phyloP scores from a whole-genome alignment of 2,113 vertebrate species.

The Engraulis encrasicolus region DNA sequence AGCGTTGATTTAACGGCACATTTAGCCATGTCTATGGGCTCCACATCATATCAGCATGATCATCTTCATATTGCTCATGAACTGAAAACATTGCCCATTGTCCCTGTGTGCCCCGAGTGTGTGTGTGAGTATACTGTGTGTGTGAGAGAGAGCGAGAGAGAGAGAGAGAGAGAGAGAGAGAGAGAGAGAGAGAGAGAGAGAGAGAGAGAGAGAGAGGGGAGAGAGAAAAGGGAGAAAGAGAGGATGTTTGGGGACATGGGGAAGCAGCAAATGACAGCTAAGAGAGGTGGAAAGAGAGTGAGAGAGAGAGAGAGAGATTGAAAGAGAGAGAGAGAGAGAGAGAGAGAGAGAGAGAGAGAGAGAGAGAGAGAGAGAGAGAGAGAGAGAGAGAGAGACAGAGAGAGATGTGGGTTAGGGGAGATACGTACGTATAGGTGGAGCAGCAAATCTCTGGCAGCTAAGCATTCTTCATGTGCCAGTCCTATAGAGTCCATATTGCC shows the following conservation, averaged over 20 bases:
- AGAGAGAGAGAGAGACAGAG: neutral
- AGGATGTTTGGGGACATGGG: too few relatives aligned
- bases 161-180: too few relatives aligned
- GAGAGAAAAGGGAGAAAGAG: too few relatives aligned
- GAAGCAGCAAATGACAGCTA: too few relatives aligned
- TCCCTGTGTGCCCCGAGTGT: neutral
- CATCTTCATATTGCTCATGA: neutral
- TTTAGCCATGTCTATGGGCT: neutral
- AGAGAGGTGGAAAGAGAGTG: too few relatives aligned
- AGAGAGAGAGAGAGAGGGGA: too few relatives aligned
- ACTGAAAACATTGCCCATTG: neutral
- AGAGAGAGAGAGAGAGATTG: neutral
- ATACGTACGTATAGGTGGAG: too few relatives aligned
- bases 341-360: neutral
- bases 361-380: neutral
- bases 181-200: too few relatives aligned
- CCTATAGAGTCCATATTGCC: too few relatives aligned
- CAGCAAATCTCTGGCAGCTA: too few relatives aligned
- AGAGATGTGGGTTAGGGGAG: too few relatives aligned
- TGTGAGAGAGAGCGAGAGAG: neutral
- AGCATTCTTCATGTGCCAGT: too few relatives aligned
- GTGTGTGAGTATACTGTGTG: neutral
- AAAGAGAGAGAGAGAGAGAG: neutral
- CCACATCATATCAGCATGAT: neutral
- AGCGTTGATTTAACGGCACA: neutral